These are phyloP conservation scores for Cyprinodon tularosa DNA, from an alignment of 2,113 vertebrate species.

Conservation along the genomic window DNA sequence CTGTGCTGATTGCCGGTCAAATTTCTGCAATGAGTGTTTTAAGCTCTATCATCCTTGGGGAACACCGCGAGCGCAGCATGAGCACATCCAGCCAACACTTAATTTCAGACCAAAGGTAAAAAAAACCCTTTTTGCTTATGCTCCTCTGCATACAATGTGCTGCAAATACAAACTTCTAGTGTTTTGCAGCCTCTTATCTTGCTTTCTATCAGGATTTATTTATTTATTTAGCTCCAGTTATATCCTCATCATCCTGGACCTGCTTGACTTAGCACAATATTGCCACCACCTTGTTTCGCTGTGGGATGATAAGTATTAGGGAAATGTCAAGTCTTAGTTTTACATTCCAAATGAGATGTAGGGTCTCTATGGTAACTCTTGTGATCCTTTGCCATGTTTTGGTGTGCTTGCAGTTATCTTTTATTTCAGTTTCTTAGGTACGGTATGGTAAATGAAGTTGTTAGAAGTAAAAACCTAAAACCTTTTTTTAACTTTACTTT, in stretches of 20 bases:
- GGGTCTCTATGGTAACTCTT: background rate
- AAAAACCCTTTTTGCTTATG: background rate
- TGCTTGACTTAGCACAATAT: background rate
- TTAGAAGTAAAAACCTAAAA: too few relatives aligned
- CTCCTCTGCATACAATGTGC: background rate
- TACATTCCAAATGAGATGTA: too few relatives aligned
- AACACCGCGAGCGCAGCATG: conserved; percentile 94
- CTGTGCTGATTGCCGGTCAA: conserved; percentile 92
- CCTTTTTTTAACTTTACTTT: background rate
- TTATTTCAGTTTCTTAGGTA: background rate
- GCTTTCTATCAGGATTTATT: background rate
- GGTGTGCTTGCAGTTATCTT: background rate
- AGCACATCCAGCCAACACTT: conserved; percentile 91
- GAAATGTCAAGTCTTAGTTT: background rate
- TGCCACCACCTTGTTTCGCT: background rate
- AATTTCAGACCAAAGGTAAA: conserved; percentile 94
- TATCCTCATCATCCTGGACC: background rate
- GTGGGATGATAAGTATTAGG: too few relatives aligned
- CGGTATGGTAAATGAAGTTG: too few relatives aligned
- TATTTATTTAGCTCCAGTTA: background rate
- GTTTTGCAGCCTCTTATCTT: too few relatives aligned
- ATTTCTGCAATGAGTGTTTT: conserved; percentile 98
- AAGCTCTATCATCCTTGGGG: conserved; percentile 98
- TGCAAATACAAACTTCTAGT: too few relatives aligned
- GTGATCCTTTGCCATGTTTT: too few relatives aligned